Base-by-base conservation (phyloP, 2,888 invertebrate species). In the Agapetus fuscipes region DNA sequence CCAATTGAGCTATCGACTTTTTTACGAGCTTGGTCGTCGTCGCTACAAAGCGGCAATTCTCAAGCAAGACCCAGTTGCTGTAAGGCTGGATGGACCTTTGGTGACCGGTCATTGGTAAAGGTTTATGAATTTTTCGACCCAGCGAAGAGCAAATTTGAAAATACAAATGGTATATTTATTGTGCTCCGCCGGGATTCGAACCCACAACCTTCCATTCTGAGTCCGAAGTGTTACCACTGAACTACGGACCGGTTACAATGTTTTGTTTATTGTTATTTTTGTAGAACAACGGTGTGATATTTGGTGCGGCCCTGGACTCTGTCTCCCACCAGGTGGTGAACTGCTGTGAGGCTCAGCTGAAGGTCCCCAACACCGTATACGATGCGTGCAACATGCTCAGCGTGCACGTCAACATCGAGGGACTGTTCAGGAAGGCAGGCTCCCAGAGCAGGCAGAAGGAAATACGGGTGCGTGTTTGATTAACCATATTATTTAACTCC, bases 341-440 rank as follows among this genome's bases (percentile, higher is more conserved):
- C 48, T 72, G 75, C 49, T 80, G 79, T 56, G 83, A 82, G 15
- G 76, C 76, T 53, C 76, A 79, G 45, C 64, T 85, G 25, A 71
- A 78, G 56, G 74, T 87, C 24, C 87, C 88, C 4, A 69, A 72
- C 49, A 76, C 86, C 53, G 75, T 87, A 1, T 74, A 78, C 50
- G 79, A 83, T 55, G 74, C 83, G 54, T 80, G 83, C 51, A 68
- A 76, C 36, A 78, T 76, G 52, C 73, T 88, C 34, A 64, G 79
- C 46, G 66, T 75, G 30, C 75, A 82, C 60, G 72, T 82, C 17
- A 72, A 76, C 38, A 77, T 80, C 13, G 91, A 91, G 57, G 93
- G 93, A 1, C 62, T 93, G 32, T 93, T 93, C 59, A 73, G 93
- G 5, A 91, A 89, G 66, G 87, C 88, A 32, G 93, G 91, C 10